Evolutionary conservation across 2,888 invertebrate genomes (phyloP), one percentile per base, ranked within the genome.

Genomic region (Thymelicus sylvestris): DNA sequence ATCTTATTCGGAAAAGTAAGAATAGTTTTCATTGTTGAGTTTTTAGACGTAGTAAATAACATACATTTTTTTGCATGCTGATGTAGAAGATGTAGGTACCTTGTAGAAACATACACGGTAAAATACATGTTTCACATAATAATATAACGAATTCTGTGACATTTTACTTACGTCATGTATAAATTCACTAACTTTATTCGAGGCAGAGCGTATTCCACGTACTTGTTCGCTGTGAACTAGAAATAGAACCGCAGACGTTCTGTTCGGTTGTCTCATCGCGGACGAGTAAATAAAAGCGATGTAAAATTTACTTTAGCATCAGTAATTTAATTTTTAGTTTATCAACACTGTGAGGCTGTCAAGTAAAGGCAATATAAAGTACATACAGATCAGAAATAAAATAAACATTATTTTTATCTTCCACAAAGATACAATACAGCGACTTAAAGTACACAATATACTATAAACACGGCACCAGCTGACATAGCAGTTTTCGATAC

Each of bases 1-100:
- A 48, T 67, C 60, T 67, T 60, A 60, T 67, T 67, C 60, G 60
- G 15, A 48, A 67, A 60, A 44, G 60, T 60, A 7, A 48, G 15
- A 41, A 44, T 48, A 48, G 62, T 48, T 63, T 63, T 19, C 47
- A 31, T 12, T 44, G 4, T 44, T 59, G 48, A 48, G 15, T 19
- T 39, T 67, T 50, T 38, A 60, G 12, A 60, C 48, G 48, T 44
- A 12, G 8, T 44, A 10, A 44, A 44, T 10, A 8, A 44, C 44
- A 10, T 44, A 44, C 10, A 10, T 41, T 41, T 41, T 1, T 44
- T 10, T 44, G 0, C 12, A 44, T 44, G 48, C 2, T 48, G 13
- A 12, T 13, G 48, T 48, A 5, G 2, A 48, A 48, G 19, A 19
- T 19, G 19, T 12, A 57, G 13, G 24, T 6, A 24, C 13, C 10